These are phyloP conservation scores for Setipinna tenuifilis DNA, from an alignment of 2,797 vertebrate species.

Conservation along the genomic window DNA sequence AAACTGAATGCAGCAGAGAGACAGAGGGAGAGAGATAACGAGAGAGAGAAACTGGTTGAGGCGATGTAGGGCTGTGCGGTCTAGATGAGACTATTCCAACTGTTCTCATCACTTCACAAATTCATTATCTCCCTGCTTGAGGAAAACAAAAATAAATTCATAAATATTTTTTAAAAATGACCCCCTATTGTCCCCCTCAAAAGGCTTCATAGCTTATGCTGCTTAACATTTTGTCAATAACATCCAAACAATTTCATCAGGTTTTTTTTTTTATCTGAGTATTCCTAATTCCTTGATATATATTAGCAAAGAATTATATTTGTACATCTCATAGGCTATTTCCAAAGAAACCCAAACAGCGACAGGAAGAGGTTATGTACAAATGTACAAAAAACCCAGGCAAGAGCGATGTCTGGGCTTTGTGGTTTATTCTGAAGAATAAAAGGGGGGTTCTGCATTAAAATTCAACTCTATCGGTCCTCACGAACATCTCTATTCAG, in stretches of 20 bases:
- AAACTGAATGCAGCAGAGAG: conserved; percentile 49
- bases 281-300: conserved; percentile 78
- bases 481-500: background rate
- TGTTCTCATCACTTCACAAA: conserved; percentile 64
- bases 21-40: conserved; percentile 26
- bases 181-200: conserved; percentile 64
- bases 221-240: conserved; percentile 70
- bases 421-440: conserved; percentile 52
- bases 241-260: conserved; percentile 42
- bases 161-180: conserved; percentile 59
- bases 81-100: conserved; percentile 75
- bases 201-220: conserved; percentile 73
- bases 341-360: conserved; percentile 68
- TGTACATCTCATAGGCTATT: conserved; percentile 78
- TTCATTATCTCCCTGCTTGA: conserved; percentile 55
- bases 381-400: conserved; percentile 74
- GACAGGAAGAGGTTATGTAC: conserved; percentile 79
- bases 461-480: conserved; percentile 10
- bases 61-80: conserved; percentile 85
- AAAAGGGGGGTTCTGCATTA: conserved; percentile 36
- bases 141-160: conserved; percentile 29
- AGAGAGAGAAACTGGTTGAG: conserved; percentile 22
- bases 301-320: conserved; percentile 85
- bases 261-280: conserved; percentile 51
- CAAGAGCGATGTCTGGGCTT: conserved; percentile 47